phyloP scores from a whole-genome alignment of 1,140 invertebrate species.

The Eumaeus atala region DNA sequence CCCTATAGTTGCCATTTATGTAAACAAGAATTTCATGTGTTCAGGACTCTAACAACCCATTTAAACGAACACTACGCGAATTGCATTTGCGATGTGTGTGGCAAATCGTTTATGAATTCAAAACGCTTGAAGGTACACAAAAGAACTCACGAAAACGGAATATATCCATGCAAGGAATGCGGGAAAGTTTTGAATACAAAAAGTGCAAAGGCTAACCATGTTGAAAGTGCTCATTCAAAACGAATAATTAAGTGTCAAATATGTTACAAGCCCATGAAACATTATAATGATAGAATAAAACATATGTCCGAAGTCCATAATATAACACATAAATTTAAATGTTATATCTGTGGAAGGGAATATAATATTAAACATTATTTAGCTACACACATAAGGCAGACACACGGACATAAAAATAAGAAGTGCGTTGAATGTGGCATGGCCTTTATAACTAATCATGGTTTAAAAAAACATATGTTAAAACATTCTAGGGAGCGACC shows the following conservation, averaged over 20 bases:
- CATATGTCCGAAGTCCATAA: slow-evolving; percentile 60
- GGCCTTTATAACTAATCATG: slow-evolving; percentile 59
- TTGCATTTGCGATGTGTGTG: slow-evolving; percentile 61
- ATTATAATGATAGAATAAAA: slow-evolving; percentile 59
- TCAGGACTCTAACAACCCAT: slow-evolving; percentile 53
- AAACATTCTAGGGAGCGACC: slow-evolving; percentile 49
- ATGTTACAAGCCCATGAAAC: slow-evolving; percentile 59
- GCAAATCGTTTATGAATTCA: slow-evolving; percentile 53
- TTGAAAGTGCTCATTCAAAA: slow-evolving; percentile 56
- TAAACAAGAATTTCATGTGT: slow-evolving; percentile 51
- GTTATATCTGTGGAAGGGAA: slow-evolving; percentile 43
- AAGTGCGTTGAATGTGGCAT: slow-evolving; percentile 53
- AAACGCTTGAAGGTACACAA: slow-evolving; percentile 60
- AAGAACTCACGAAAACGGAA: slow-evolving; percentile 46
- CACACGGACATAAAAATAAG: slow-evolving; percentile 57
- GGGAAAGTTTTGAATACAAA: slow-evolving; percentile 56
- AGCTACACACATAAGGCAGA: slow-evolving; percentile 56
- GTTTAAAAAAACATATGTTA: slow-evolving; percentile 58
- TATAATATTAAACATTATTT: slow-evolving; percentile 64
- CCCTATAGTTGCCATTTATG: slow-evolving; percentile 55
- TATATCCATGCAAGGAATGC: slow-evolving; percentile 46
- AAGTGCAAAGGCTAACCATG: slow-evolving; percentile 51
- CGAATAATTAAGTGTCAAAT: slow-evolving; percentile 56
- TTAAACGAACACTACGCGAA: slow-evolving; percentile 61
- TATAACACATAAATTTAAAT: slow-evolving; percentile 57